Percentiles rank a stretch among this genome's conserved stretches.
Evolutionary conservation across 2,797 vertebrate genomes (phyloP).

Genomic region (Falco novaeseelandiae): DNA sequence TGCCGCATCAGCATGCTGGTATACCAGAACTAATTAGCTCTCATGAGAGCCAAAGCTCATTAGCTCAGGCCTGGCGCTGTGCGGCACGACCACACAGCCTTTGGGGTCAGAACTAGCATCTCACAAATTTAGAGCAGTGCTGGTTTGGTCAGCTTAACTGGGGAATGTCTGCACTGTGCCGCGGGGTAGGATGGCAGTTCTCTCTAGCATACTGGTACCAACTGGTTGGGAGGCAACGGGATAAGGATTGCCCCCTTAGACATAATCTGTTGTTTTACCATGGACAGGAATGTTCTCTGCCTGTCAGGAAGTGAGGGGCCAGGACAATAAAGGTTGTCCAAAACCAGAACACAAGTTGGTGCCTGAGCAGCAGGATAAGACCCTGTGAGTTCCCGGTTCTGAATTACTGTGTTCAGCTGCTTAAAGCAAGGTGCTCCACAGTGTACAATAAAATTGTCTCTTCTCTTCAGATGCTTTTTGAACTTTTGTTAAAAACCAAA

Average conservation of each 20-base stretch:
- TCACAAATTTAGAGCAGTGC: not conserved
- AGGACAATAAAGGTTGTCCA: not conserved
- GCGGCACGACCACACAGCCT: not conserved
- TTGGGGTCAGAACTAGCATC: not conserved
- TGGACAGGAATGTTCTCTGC: not conserved
- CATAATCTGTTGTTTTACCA: not conserved
- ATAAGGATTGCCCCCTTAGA: not conserved
- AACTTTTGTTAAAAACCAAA: not conserved
- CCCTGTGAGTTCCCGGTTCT: not conserved
- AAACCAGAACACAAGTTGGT: not conserved
- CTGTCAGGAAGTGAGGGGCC: not conserved
- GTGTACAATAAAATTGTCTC: not conserved
- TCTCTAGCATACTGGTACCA: not conserved
- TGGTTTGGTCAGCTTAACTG: not conserved
- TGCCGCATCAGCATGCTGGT: not conserved
- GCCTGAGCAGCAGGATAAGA: not conserved
- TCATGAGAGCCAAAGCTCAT: constrained; percentile 34
- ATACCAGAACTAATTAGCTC: constrained; percentile 38
- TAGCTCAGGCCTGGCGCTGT: not conserved
- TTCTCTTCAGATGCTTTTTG: not conserved
- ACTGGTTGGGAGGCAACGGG: not conserved
- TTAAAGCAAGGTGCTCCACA: not conserved
- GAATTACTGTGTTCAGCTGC: not conserved
- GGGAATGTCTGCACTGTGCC: not conserved
- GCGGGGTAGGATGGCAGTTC: not conserved